These are phyloP conservation scores for Rhogogaster chlorosoma DNA, from an alignment of 2,888 invertebrate species.

Conservation along the genomic window DNA sequence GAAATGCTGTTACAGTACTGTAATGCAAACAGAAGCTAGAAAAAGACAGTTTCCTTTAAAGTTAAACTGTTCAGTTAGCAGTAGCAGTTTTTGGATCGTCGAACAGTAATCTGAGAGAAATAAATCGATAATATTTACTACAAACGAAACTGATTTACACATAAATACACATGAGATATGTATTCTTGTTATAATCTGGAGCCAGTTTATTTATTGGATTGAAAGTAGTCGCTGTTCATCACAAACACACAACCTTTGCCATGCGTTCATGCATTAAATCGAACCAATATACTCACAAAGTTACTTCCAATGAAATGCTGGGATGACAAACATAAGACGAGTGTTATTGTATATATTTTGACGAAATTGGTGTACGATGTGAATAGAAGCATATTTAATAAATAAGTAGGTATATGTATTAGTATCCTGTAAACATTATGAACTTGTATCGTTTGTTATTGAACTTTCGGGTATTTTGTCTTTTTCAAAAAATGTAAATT, in stretches of 20 bases:
- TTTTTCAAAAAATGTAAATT: neutral
- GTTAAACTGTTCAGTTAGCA: neutral
- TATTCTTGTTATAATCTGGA: neutral
- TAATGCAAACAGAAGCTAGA: neutral
- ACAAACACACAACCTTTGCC: conserved; percentile 52
- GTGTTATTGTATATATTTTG: conserved; percentile 42
- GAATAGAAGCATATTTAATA: neutral
- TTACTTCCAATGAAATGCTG: conserved; percentile 78
- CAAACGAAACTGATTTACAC: conserved; percentile 59
- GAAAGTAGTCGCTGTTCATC: conserved; percentile 2
- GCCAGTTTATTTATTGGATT: neutral
- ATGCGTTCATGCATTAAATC: conserved; percentile 71
- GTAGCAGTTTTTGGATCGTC: neutral
- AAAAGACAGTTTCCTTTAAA: neutral
- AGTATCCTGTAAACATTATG: neutral
- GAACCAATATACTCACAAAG: conserved; percentile 73
- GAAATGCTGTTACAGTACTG: neutral
- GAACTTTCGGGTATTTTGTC: neutral
- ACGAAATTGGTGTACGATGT: neutral
- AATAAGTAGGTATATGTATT: neutral
- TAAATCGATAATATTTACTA: neutral
- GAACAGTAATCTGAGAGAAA: neutral
- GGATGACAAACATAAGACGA: conserved; percentile 67
- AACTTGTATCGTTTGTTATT: neutral
- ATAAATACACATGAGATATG: conserved; percentile 7